Evolutionary conservation across 2,113 vertebrate genomes (phyloP).

Genomic region (Porphyrio hochstetteri): DNA sequence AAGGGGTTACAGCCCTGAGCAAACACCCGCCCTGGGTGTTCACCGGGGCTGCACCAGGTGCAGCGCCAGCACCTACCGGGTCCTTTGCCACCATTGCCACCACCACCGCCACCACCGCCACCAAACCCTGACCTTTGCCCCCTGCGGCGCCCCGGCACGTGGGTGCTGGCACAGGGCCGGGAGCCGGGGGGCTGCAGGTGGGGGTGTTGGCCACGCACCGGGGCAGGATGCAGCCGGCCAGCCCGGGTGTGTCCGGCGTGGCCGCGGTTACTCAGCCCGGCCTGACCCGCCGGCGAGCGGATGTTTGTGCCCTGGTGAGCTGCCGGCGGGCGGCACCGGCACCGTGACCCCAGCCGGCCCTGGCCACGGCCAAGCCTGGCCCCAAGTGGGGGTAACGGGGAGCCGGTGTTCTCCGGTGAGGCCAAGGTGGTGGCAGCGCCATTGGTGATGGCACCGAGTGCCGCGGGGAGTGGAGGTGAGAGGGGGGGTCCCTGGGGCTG

Average conservation of each 20-base stretch:
- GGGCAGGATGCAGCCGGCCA: neutral
- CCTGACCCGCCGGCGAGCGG: neutral
- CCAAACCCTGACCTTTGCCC: neutral
- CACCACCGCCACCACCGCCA: too few species aligned
- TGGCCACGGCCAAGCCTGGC: neutral
- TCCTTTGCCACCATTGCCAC: too few species aligned
- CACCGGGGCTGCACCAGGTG: neutral
- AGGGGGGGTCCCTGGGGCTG: too few species aligned
- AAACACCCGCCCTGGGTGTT: neutral
- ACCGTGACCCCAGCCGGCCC: neutral
- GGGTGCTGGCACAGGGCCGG: neutral
- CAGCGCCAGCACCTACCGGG: neutral
- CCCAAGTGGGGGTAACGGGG: too few species aligned
- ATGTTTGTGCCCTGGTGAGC: neutral
- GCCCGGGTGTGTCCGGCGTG: too few species aligned
- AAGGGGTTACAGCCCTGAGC: neutral
- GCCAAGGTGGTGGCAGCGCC: neutral
- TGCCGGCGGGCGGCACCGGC: neutral
- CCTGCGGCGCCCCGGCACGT: too few species aligned
- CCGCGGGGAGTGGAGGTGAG: neutral
- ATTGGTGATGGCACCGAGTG: neutral
- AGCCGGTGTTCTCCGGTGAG: neutral
- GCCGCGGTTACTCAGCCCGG: neutral
- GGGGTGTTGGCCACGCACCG: neutral
- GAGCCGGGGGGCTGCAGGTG: neutral